Evolutionary conservation across 2,888 invertebrate species (phyloP), one percentile per base, ranked within the genome.

Genomic region (Drosophila colorata): DNA sequence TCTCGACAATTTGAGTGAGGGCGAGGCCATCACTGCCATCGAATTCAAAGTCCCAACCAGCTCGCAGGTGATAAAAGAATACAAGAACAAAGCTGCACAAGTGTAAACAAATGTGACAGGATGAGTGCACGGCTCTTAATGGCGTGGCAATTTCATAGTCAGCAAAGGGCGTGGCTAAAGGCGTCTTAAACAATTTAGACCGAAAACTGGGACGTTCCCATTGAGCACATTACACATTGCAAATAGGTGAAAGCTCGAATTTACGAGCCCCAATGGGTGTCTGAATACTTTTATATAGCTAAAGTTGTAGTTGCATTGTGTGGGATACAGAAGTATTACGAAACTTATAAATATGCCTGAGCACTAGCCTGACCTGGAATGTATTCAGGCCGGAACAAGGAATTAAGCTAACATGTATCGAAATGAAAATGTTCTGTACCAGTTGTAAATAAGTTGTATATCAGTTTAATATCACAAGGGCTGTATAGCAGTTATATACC

Each of bases 41-140:
- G 77, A 77, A 56, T 51, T 55, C 52, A 56, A 48, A 66, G 67
- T 64, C 40, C 46, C 74, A 59, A 49, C 57, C 58, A 57, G 49
- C 60, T 67, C 49, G 43, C 69, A 77, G 77, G 66, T 80, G 80
- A 75, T 78, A 70, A 78, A 80, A 79, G 13, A 16, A 33, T 4
- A 4, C 2, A 11, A 33, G 8, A 38, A 41, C 20, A 59, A 35
- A 41, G 40, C 47, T 49, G 35, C 48, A 40, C 25, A 53, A 66
- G 68, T 75, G 71, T 70, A 72, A 72, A 65, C 73, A 69, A 60
- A 59, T 72, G 57, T 68, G 76, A 68, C 67, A 67, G 56, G 49
- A 41, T 44, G 44, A 67, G 57, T 60, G 66, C 75, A 70, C 47
- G 69, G 68, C 60, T 58, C 74, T 71, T 81, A 79, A 81, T 77